These are phyloP conservation scores for Sinocyclocheilus anshuiensis DNA, from an alignment of 2,113 vertebrate species.

Conservation along the genomic window DNA sequence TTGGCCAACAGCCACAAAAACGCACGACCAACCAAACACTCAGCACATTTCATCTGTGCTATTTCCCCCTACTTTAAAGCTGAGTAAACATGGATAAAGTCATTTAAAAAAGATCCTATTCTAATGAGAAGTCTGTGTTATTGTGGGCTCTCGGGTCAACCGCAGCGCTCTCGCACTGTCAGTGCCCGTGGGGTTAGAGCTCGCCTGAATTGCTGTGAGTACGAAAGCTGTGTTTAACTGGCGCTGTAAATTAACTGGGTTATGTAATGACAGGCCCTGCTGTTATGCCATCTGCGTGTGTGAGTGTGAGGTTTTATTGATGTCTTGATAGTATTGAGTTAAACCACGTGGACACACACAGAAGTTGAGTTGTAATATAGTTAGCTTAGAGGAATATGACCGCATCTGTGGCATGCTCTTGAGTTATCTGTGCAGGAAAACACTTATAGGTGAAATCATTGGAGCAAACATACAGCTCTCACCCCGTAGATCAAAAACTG, in stretches of 20 bases:
- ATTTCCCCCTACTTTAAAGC: neutral
- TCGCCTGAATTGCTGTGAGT: constrained; percentile 3
- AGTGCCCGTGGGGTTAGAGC: constrained; percentile 15
- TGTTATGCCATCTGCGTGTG: constrained; percentile 50
- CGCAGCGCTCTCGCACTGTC: neutral
- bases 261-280: constrained; percentile 52
- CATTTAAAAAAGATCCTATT: neutral
- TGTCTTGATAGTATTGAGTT: constrained; percentile 23
- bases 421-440: neutral
- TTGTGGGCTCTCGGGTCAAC: neutral
- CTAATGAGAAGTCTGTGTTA: neutral
- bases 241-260: constrained; percentile 45
- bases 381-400: neutral
- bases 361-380: neutral
- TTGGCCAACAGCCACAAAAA: constrained; percentile 19
- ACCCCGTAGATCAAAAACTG: neutral
- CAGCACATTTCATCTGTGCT: neutral
- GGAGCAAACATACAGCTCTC: neutral
- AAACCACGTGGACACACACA: neutral
- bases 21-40: neutral
- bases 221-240: constrained; percentile 36
- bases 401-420: neutral
- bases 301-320: constrained; percentile 37
- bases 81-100: neutral
- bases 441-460: neutral